Percentiles rank a stretch among this genome's conserved stretches.
Conservation (phyloP, 2,797 vertebrate species). For the Coccyzus lansbergi region DNA sequence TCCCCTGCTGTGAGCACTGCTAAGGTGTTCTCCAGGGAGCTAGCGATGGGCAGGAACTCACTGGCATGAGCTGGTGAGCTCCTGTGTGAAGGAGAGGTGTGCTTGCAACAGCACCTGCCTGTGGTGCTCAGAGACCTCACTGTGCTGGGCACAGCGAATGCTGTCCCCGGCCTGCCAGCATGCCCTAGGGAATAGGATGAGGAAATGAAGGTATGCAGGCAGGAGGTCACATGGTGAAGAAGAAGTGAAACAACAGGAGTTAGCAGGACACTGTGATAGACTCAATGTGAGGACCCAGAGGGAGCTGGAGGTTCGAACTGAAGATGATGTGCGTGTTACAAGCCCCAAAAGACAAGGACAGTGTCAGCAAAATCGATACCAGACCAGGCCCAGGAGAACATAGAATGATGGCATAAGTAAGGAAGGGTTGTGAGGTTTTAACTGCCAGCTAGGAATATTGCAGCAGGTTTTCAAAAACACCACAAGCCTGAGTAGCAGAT, state of each 20-base stretch:
- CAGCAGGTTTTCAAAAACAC: not conserved
- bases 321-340: not conserved
- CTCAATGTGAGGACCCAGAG: not conserved
- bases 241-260: not conserved
- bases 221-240: not conserved
- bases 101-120: not conserved
- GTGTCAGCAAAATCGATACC: not conserved
- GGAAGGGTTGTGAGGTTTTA: not conserved
- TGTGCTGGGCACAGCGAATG: not conserved
- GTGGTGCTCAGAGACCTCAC: not conserved
- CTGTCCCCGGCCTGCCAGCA: not conserved
- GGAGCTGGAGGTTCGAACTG: not conserved
- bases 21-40: not conserved
- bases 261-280: not conserved
- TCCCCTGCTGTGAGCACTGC: not conserved
- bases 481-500: not conserved
- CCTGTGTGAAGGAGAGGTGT: not conserved
- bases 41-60: not conserved
- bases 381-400: not conserved
- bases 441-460: not conserved
- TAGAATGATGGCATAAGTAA: not conserved
- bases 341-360: not conserved
- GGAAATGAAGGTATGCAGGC: not conserved
- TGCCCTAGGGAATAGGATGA: accelerated
- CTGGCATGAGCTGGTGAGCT: not conserved